phyloP scores from a whole-genome alignment of 2,113 vertebrate species.

The Campylorhamphus procurvoides region DNA sequence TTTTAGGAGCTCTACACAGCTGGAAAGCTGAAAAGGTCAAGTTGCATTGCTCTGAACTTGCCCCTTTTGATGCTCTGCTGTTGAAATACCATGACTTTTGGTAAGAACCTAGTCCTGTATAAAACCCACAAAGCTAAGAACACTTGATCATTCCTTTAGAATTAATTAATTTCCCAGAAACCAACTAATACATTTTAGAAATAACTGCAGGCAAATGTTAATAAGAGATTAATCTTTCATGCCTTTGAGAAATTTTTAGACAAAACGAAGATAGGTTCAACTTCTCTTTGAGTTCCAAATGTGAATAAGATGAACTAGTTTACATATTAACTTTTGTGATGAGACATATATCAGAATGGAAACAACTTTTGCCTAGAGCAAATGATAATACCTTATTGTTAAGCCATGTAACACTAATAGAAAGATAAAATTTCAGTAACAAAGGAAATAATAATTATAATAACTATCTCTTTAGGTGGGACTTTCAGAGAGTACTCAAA shows the following conservation, averaged over 20 bases:
- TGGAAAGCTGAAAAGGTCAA: slow-evolving; percentile 26
- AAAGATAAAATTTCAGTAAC: background rate
- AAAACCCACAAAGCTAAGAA: slow-evolving; percentile 32
- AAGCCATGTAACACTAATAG: background rate
- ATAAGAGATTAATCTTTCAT: slow-evolving; percentile 53
- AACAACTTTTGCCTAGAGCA: background rate
- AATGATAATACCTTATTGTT: background rate
- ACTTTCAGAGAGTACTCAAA: background rate
- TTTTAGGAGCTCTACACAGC: background rate
- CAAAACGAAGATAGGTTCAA: slow-evolving; percentile 18
- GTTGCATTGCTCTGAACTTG: background rate
- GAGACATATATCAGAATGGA: background rate
- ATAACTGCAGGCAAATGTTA: slow-evolving; percentile 56
- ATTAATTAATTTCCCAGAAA: slow-evolving; percentile 64
- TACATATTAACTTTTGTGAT: background rate
- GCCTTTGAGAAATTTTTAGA: slow-evolving; percentile 29
- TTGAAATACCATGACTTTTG: slow-evolving; percentile 3
- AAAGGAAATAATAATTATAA: background rate
- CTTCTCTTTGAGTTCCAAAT: background rate
- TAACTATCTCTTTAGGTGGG: background rate
- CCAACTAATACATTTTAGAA: slow-evolving; percentile 41
- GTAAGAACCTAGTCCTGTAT: background rate
- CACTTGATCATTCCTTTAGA: slow-evolving; percentile 33
- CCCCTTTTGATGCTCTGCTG: background rate
- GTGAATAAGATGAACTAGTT: background rate